These are phyloP conservation scores for Venturia canescens DNA, from an alignment of 1,140 invertebrate species.

Conservation along the genomic window DNA sequence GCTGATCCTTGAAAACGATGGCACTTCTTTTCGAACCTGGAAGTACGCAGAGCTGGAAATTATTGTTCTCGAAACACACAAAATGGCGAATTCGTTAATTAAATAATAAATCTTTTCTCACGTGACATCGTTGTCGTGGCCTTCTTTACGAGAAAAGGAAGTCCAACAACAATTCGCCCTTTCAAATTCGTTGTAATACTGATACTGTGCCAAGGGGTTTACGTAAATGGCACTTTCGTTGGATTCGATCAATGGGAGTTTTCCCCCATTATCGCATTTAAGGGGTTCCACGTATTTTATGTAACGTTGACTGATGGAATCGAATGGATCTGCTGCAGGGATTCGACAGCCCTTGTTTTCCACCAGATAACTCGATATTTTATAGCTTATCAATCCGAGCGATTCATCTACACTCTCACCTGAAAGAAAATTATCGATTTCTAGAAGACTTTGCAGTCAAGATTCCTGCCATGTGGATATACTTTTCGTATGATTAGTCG, in stretches of 20 bases:
- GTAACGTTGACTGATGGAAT: conserved; percentile 77
- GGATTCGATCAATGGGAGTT: conserved; percentile 79
- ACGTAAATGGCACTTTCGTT: conserved; percentile 82
- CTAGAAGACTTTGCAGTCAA: background rate
- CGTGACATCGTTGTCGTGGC: conserved; percentile 69
- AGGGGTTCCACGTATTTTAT: conserved; percentile 70
- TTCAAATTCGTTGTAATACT: conserved; percentile 77
- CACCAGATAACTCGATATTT: conserved; percentile 77
- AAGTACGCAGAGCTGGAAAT: conserved; percentile 17
- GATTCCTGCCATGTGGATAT: too few relatives aligned
- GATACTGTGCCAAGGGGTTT: conserved; percentile 62
- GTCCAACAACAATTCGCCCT: conserved; percentile 81
- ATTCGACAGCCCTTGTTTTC: conserved; percentile 88
- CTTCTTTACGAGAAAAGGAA: conserved; percentile 78
- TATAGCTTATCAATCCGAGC: conserved; percentile 1
- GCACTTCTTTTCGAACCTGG: conserved; percentile 72
- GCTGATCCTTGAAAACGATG: conserved; percentile 72
- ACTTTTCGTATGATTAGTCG: too few relatives aligned
- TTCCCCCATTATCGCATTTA: conserved; percentile 74
- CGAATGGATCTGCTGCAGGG: conserved; percentile 85
- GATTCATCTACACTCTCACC: conserved; percentile 21
- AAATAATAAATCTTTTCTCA: too few relatives aligned
- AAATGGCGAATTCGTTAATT: too few relatives aligned
- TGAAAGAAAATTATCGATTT: conserved; percentile 19
- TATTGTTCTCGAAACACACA: too few relatives aligned